Evolutionary conservation across 2,888 invertebrate species (phyloP), one percentile per base, ranked within the genome.

Genomic region (Tetragonula carbonaria): DNA sequence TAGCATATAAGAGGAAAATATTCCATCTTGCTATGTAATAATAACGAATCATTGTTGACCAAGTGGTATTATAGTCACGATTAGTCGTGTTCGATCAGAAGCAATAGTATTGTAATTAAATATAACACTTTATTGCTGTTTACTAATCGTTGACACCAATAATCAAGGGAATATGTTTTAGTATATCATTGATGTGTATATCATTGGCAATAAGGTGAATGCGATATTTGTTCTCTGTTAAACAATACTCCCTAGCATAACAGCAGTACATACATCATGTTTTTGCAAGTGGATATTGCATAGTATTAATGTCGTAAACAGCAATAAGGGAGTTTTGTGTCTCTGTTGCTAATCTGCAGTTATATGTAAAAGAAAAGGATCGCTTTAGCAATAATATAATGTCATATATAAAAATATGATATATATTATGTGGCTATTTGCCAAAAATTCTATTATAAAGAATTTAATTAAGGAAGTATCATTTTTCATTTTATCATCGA

Each of bases 71-170:
- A 67, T 77, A 73, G 23, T 63, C 63, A 70, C 75, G 55, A 73
- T 57, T 75, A 68, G n/a, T 85, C 74, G 74, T 80, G 67, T 78
- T 71, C 74, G 75, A 33, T 16, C 23, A 38, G 65, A 86, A 87
- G 87, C 86, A 87, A 86, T 87, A 84, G 84, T 77, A 62, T 62
- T 62, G 16, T 28, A 80, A 86, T 86, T 67, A 74, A 85, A 66
- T 51, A 57, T 63, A 79, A 33, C 76, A 66, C 84, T 84, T 87
- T 87, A 87, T 86, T 87, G 86, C 87, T 84, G 86, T 86, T 86
- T 84, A 78, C 71, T 68, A 33, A 74, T 28, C 33, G 72, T 78
- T 74, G 77, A 74, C 38, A 50, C 62, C 66, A 4, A 59, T 57
- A 50, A 57, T 55, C 57, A 63, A 62, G 45, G 21, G 33, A 28